Evolutionary conservation across 2,113 vertebrate species (phyloP), one percentile per base, ranked within the genome.

Genomic region (Anhinga rufa): DNA sequence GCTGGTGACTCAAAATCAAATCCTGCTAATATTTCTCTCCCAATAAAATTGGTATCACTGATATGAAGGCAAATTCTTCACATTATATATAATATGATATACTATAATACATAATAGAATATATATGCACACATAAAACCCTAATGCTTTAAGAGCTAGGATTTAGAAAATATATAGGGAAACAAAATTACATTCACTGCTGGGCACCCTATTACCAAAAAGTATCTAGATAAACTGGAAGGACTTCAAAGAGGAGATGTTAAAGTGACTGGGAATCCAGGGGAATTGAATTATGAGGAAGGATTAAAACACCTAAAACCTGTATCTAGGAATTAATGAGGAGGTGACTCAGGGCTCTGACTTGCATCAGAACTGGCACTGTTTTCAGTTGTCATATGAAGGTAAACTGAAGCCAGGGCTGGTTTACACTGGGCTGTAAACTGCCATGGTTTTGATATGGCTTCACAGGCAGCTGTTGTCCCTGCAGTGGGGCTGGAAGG

Each of bases 1-100:
- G 74, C 87, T 95, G 85, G 82, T 52, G 77, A 91, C 55, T 95
- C 86, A 89, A 94, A 95, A 81, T 88, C 52, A 95, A 96, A 96
- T 95, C 83, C 72, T 83, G 71, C 62, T 97, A 85, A 91, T 95
- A 88, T 91, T 96, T 97, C 61, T 89, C 85, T 88, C 74, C 66
- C 88, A 94, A 87, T 95, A 96, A 97, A 96, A 84, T 66, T 51
- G 25, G 14, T 81, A 88, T 92, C 61, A 72, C 60, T 91, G 82
- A 88, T 86, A 88, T 36, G 82, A 86, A 93, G 68, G 74, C 40
- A 95, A 96, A 90, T 79, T 82, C 64, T 95, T 95, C 60, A 72
- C 55, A 58, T 86, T 85, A 75, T 71, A 51, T 80, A 94, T 55
- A 76, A 77, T 38, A 79, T 60, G 8, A 91, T 91, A 76, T 40